Evolutionary conservation across 2,888 invertebrate species (phyloP), one percentile per base, ranked within the genome.

Genomic region (Entomobrya multifasciata): DNA sequence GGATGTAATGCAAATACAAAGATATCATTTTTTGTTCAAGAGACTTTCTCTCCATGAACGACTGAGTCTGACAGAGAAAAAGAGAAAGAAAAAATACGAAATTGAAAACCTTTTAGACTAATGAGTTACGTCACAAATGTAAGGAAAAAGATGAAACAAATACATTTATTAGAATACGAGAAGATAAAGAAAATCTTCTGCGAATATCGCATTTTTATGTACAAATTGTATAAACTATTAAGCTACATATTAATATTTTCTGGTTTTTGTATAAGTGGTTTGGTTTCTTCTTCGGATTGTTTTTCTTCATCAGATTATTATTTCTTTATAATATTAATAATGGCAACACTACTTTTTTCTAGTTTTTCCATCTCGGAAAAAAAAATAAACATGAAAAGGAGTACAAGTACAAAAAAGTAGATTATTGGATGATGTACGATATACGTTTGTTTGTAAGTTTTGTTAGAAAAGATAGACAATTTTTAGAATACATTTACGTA

Each of bases 71-170:
- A 36, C 36, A 6, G 36, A 36, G 36, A 4, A 6, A 6, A 8
- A 70, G 49, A 49, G 36, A 41, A 22, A 30, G 36, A 17, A 30
- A n/a, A 17, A 20, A 65, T 25, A 10, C 36, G 55, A 27, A 30
- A 76, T 55, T 70, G 36, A 72, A 81, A 81, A 70, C 70, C 81
- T 81, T 81, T 81, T 72, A 81, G 36, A 55, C 72, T 81, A 81
- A 81, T 81, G 81, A 81, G 70, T 81, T 72, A 81, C 80, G 80
- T 80, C 67, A 65, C 36, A 36, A 36, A 36, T 36, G 36, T 67
- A 62, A 70, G 27, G 17, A 44, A 49, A 72, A 15, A 30, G n/a
- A 36, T 25, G 30, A 47, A 72, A 44, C 44, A 41, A 36, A 36
- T 36, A 36, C n/a, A 36, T 36, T 6, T 36, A 36, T 4, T 36